Percentiles rank a stretch among this genome's conserved stretches.
These are phyloP conservation scores for Cerastis leucographa DNA, from an alignment of 2,888 invertebrate species.

Conservation along the genomic window DNA sequence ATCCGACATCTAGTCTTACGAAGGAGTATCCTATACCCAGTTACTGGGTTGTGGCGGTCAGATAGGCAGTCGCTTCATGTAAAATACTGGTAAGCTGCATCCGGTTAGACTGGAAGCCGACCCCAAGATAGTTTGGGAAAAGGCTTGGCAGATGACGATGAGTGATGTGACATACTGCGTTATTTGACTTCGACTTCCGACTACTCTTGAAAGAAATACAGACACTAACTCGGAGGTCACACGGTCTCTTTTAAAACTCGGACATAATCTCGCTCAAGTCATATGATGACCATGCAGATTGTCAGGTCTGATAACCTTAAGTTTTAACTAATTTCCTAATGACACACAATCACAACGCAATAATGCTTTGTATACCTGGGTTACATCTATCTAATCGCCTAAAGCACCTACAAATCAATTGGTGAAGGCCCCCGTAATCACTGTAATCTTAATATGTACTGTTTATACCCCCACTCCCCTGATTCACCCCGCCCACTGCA, in stretches of 20 bases:
- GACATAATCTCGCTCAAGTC: not conserved
- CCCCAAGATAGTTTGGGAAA: too few species aligned
- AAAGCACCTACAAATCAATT: constrained; percentile 55
- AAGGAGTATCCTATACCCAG: too few species aligned
- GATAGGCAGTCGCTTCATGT: too few species aligned
- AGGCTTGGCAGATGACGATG: too few species aligned
- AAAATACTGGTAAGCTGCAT: too few species aligned
- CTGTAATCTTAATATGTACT: constrained; percentile 63
- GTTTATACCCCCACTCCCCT: constrained; percentile 21
- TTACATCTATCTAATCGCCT: constrained; percentile 25
- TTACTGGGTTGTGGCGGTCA: too few species aligned
- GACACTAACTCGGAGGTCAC: not conserved
- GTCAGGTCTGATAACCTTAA: not conserved
- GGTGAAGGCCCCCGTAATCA: constrained; percentile 50
- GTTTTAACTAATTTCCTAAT: not conserved
- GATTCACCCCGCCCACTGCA: constrained; percentile 15
- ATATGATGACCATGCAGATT: not conserved
- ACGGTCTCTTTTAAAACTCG: not conserved
- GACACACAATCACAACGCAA: not conserved
- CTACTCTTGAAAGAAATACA: not conserved
- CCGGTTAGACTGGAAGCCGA: too few species aligned
- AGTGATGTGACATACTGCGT: too few species aligned
- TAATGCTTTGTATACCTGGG: not conserved
- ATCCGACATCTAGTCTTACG: too few species aligned
- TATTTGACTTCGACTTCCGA: not conserved